Evolutionary conservation across 2,113 vertebrate genomes (phyloP), one percentile per base, ranked within the genome.

Genomic region (Rhinogobius similis): DNA sequence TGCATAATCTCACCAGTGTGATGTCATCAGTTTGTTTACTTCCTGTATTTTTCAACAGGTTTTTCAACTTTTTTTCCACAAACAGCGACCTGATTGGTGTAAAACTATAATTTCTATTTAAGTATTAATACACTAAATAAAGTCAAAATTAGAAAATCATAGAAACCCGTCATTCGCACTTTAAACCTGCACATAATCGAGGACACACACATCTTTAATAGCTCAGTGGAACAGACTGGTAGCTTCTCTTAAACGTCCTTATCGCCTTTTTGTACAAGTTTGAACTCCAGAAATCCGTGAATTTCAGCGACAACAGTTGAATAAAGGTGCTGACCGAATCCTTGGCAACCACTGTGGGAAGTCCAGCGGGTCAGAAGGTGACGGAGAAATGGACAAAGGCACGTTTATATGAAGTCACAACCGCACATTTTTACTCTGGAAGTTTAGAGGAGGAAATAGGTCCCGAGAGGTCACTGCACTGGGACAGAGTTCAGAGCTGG

Each of bases 321-420:
- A 36, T 36, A n/a, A 64, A 64, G 39, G 20, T 12, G 53, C 76
- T 29, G 64, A n/a, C 55, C 10, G 55, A 29, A 29, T 26, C 36
- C 39, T 39, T 44, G 41, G 67, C 58, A 24, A 10, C 44, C 4
- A 21, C 48, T 58, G 38, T 67, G 62, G 44, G 56, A 63, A 68
- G 52, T 63, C 10, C 10, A n/a, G 13, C 10, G 55, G 5, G n/a
- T 43, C 46, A 32, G 16, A 23, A 24, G 62, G 7, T 21, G 24
- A 68, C 46, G 13, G 24, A 55, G 26, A 55, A 44, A 21, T 27
- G 26, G 20, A 70, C 56, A 43, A 48, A 70, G 44, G 16, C 59
- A 24, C n/a, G 66, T 50, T 16, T 23, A 46, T 38, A 23, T 39
- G 59, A 5, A 48, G 21, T 64, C 36, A 11, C 27, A 36, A 41